These are phyloP conservation scores for Myiopsitta monachus DNA, from an alignment of 2,113 vertebrate species.

Conservation along the genomic window DNA sequence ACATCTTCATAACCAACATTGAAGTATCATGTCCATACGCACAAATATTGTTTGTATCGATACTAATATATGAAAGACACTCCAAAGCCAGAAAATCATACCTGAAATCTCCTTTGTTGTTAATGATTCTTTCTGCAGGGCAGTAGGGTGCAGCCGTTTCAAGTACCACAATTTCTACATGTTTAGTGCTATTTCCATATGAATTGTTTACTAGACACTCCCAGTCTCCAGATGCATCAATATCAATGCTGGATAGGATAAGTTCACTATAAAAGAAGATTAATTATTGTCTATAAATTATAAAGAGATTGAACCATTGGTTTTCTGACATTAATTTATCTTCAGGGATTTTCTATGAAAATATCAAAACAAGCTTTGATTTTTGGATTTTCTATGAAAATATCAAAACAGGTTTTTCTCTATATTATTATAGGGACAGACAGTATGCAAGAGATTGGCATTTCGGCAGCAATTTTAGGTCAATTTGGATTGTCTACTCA, in stretches of 20 bases:
- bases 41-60: background rate
- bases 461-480: background rate
- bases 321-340: background rate
- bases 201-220: constrained; percentile 88
- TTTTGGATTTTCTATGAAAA: background rate
- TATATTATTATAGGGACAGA: background rate
- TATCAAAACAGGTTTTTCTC: background rate
- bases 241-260: constrained; percentile 86
- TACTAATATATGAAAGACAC: background rate
- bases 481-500: background rate
- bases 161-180: constrained; percentile 88
- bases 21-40: background rate
- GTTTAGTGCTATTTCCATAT: constrained; percentile 83
- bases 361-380: background rate
- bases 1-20: background rate
- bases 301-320: background rate
- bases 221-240: constrained; percentile 82
- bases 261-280: constrained; percentile 78
- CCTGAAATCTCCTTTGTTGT: constrained; percentile 93
- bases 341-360: background rate
- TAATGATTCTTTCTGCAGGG: constrained; percentile 83
- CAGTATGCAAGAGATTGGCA: background rate
- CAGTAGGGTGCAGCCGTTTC: constrained; percentile 87
- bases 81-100: constrained; percentile 58
- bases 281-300: background rate